Base-by-base conservation (phyloP, 2,113 vertebrate species). In the Malurus alboscapulatus region DNA sequence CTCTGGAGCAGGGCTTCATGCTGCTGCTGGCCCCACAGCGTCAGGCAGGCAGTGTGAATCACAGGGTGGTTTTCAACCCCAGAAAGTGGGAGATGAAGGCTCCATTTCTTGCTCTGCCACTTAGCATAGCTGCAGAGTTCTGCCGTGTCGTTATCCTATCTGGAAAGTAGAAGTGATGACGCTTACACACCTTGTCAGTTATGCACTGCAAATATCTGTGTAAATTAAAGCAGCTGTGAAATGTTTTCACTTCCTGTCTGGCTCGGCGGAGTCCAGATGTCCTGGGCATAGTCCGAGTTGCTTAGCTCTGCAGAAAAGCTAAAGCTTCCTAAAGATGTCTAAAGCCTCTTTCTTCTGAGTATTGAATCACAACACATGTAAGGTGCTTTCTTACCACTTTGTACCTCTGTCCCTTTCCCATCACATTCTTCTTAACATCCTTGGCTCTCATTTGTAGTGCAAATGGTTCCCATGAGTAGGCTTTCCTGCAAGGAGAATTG, bases 141-240 rank as follows among this genome's bases (percentile, higher is more conserved):
- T 84, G 65, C 1, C 1, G 55, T 84, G 62, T 82, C 14, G 4
- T 89, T 94, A 89, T 92, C 32, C 66, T 76, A 2, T 66, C 53
- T 82, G 84, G 58, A 84, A 82, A 62, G 71, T 27, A 54, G 75
- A 76, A 77, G 42, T 7, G 67, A 21, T 91, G 87, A 65, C 0
- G 16, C 89, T 92, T 86, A 81, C 61, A 74, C 93, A 96, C 93
- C 93, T 95, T 92, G 90, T 93, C 88, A 90, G 92, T 90, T 94
- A 61, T 66, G 83, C 71, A 42, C 55, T 74, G 72, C 68, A 91
- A 93, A 90, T 94, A 93, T 48, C 74, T 65, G 8, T 93, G 84
- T 88, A 87, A 90, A 95, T 90, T 55, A 81, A 88, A 93, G 88
- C 87, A 92, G 88, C 44, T 72, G 69, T 81, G 86, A 94, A 87